A percentile compares a stretch with the other conserved stretches of the same genome.
phyloP scores from a whole-genome alignment of 2,797 vertebrate species.

The Sphenodon punctatus region DNA sequence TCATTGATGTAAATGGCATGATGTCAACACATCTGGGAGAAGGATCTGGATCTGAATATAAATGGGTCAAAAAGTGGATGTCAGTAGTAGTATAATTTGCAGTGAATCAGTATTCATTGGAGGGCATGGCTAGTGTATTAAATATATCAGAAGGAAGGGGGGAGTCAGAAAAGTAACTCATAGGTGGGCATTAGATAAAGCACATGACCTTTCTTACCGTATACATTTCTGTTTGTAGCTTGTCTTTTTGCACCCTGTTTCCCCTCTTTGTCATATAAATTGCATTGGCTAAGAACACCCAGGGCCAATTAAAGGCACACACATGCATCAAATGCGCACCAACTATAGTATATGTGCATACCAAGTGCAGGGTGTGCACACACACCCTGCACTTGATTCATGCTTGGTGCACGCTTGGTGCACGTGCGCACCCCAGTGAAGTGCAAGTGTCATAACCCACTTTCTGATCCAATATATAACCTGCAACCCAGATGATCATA shows the following conservation, averaged over 20 bases:
- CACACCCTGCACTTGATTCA: too few species aligned
- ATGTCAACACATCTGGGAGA: not conserved
- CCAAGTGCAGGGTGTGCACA: too few species aligned
- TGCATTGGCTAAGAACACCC: not conserved
- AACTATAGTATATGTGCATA: too few species aligned
- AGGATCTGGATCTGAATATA: not conserved
- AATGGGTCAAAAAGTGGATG: not conserved
- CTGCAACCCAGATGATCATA: too few species aligned
- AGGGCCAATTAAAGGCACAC: too few species aligned
- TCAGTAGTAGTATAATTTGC: not conserved
- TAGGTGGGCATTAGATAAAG: not conserved
- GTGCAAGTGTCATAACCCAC: too few species aligned
- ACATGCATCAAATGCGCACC: too few species aligned
- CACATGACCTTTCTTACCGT: not conserved
- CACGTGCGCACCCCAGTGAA: too few species aligned
- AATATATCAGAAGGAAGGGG: rapidly evolving
- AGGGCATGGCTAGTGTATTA: not conserved
- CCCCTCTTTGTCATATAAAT: not conserved
- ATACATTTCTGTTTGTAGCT: not conserved
- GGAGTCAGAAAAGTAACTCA: not conserved
- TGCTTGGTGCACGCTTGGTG: too few species aligned
- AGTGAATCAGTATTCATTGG: not conserved
- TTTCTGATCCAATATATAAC: too few species aligned
- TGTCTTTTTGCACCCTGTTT: not conserved
- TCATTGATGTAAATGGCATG: not conserved